Percentiles rank a stretch among this genome's conserved stretches.
Conservation (phyloP, 2,113 vertebrate species). For the Paracanthobrama guichenoti region DNA sequence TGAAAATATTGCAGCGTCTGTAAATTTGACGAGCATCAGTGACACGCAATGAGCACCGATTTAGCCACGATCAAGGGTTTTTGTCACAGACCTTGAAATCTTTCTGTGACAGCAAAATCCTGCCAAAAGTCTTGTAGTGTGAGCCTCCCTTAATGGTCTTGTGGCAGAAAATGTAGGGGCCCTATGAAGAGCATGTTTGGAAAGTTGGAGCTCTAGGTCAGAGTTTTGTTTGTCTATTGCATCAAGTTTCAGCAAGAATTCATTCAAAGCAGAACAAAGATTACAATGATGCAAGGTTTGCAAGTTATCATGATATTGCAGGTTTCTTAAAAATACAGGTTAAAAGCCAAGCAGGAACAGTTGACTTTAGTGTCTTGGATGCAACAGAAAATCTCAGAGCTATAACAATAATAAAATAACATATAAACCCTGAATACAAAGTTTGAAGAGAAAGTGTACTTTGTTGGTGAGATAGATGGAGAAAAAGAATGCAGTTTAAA, state of each 20-base stretch:
- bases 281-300: conserved; percentile 56
- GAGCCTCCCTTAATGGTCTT: no score
- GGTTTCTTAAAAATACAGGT: conserved; percentile 30
- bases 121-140: no score
- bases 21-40: no score
- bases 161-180: not conserved
- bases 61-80: no score
- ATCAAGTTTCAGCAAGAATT: conserved; percentile 61
- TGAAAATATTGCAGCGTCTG: no score
- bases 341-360: conserved; percentile 12
- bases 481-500: conserved; percentile 61
- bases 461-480: conserved; percentile 44
- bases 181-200: not conserved
- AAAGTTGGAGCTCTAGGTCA: conserved; percentile 18
- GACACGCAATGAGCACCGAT: no score
- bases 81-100: no score
- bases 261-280: conserved; percentile 61
- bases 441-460: not conserved
- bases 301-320: not conserved
- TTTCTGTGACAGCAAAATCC: no score
- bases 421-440: not conserved
- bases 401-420: not conserved
- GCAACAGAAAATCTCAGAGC: not conserved
- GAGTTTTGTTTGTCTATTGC: conserved; percentile 65
- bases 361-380: not conserved